phyloP scores from a whole-genome alignment of 1,140 invertebrate genomes.

The Brachionus asplanchnoidis region DNA sequence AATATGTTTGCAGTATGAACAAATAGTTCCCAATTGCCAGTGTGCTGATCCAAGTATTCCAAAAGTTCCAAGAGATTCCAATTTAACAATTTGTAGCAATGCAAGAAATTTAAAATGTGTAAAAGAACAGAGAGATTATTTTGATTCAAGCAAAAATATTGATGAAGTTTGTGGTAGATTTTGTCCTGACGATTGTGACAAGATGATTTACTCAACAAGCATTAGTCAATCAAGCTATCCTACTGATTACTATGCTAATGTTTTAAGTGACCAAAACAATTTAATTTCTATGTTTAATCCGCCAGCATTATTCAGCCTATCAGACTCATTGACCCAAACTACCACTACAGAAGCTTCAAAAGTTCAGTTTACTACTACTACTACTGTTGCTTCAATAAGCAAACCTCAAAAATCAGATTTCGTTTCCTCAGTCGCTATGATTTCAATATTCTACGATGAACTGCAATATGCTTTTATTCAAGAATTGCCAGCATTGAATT shows the following conservation, averaged over 20 bases:
- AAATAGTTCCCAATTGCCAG: not conserved
- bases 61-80: not conserved
- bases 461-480: not conserved
- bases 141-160: conserved; percentile 34
- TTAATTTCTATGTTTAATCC: not conserved
- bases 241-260: not conserved
- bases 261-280: not conserved
- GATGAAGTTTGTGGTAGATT: not conserved
- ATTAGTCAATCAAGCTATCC: not conserved
- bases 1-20: conserved; percentile 7
- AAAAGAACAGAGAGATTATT: conserved; percentile 1
- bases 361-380: not conserved
- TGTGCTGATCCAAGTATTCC: conserved; percentile 25
- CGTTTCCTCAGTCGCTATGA: not conserved
- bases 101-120: not conserved
- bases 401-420: not conserved
- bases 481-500: not conserved
- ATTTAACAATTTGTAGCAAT: not conserved
- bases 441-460: conserved; percentile 25
- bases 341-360: no score
- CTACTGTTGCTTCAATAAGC: no score
- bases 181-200: not conserved
- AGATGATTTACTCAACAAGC: conserved; percentile 11
- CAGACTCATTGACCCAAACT: no score
- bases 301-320: not conserved